Conservation (phyloP, 2,888 invertebrate genomes). For the Piscicola geometra region DNA sequence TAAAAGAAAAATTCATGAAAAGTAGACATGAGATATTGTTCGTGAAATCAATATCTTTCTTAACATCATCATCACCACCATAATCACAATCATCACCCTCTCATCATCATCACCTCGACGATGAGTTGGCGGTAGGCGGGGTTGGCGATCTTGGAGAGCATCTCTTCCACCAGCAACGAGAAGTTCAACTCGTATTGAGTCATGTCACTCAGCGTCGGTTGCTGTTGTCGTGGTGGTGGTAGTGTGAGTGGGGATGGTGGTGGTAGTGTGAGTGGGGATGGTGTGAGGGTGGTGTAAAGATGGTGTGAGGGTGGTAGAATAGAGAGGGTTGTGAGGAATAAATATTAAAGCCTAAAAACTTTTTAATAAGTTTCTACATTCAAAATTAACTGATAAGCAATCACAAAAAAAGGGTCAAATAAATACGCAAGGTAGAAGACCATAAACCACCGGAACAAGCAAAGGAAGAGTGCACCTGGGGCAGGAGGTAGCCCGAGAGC, state of each 20-base stretch:
- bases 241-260: no score
- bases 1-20: neutral
- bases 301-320: neutral
- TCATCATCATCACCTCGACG: slow-evolving; percentile 61
- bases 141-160: slow-evolving; percentile 65
- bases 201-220: slow-evolving; percentile 91
- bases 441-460: no score
- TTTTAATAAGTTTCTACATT: neutral
- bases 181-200: slow-evolving; percentile 93
- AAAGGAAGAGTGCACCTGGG: slow-evolving; percentile 62
- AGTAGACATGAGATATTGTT: neutral
- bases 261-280: no score
- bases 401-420: neutral
- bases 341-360: slow-evolving; percentile 43
- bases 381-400: neutral
- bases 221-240: no score
- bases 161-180: slow-evolving; percentile 83
- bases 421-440: no score
- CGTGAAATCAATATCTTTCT: neutral
- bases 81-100: neutral
- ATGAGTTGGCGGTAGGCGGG: slow-evolving; percentile 69
- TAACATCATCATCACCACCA: neutral
- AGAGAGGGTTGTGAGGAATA: no score
- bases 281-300: no score
- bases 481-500: slow-evolving; percentile 77